Conservation (phyloP, 1,140 invertebrate genomes). For the Sitodiplosis mosellana region DNA sequence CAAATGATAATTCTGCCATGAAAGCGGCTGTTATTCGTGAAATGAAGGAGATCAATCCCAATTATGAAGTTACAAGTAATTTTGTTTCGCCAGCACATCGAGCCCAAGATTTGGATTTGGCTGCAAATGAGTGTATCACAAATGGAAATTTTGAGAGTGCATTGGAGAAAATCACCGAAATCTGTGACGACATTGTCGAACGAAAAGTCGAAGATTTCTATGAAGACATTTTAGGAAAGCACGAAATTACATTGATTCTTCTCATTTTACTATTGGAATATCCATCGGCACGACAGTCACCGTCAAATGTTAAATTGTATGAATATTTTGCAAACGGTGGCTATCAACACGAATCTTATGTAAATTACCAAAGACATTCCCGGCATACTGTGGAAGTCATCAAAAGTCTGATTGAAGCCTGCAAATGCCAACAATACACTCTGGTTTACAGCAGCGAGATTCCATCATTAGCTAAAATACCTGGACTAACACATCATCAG, state of each 20-base stretch:
- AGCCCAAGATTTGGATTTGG: constrained; percentile 16
- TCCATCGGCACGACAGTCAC: constrained; percentile 19
- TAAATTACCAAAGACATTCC: too few relatives aligned
- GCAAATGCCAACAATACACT: too few relatives aligned
- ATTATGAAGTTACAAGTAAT: constrained; percentile 17
- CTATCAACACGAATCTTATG: background rate
- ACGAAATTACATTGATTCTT: constrained; percentile 17
- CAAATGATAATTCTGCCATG: constrained; percentile 14
- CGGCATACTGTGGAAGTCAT: too few relatives aligned
- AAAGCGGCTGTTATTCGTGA: constrained; percentile 22
- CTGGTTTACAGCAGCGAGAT: too few relatives aligned
- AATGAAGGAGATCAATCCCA: constrained; percentile 9
- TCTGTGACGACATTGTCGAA: constrained; percentile 22
- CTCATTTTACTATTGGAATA: constrained; percentile 17
- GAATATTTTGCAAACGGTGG: constrained; percentile 11
- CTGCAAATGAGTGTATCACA: constrained; percentile 11
- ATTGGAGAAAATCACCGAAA: constrained; percentile 20
- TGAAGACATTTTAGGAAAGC: constrained; percentile 11
- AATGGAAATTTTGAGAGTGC: constrained; percentile 14
- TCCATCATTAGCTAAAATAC: too few relatives aligned
- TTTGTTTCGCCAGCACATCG: constrained; percentile 21
- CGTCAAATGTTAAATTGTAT: constrained; percentile 22
- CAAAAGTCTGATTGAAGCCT: too few relatives aligned
- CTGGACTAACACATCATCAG: too few relatives aligned
- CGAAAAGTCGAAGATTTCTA: constrained; percentile 16